Base-by-base conservation (phyloP, 2,113 vertebrate species). In the Callopanchax toddi region DNA sequence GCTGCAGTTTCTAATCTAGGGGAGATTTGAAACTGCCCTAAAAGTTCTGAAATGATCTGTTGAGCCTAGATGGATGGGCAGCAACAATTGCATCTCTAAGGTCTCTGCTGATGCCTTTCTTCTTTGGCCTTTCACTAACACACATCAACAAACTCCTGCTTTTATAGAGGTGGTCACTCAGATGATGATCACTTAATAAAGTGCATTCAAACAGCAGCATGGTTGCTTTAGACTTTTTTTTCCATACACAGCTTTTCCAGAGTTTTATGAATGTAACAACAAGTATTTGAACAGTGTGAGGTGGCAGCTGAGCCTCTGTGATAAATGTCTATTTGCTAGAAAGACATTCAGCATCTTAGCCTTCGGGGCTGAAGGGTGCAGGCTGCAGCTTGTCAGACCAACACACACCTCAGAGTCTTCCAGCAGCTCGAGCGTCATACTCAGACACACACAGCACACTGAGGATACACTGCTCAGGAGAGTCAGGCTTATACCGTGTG, bases 351-450 rank as follows among this genome's bases (percentile, higher is more conserved):
- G 17, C 15, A 43, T 45, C 7, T 34, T 11, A 50, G 55, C 63
- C 69, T 18, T 59, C 32, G 18, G 70, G 72, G 40, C 42, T 21
- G 5, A 71, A 37, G 12, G 4, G 1, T 42, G 50, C 83, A 80
- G 17, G 83, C 72, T 48, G 0, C 65, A 79, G 60, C 78, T 78
- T 71, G 83, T 60, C 54, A 59, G 51, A 49, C 44, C 56, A 17
- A 54, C 20, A 62, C 48, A 64, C 65, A 68, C 77, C 76, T 79
- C 26, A 15, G 44, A 11, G 7, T 29, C 29, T 61, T 56, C 29
- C 16, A 16, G 11, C 32, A 11, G 7, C 25, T 26, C 26, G 51
- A 36, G 29, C 44, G 34, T 46, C 34, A 0, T 58, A 52, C 32
- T 67, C 32, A 50, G 51, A 13, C 4, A 9, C 6, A 15, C 18